Conservation (phyloP, 2,797 vertebrate genomes). For the Diplodus sargus region DNA sequence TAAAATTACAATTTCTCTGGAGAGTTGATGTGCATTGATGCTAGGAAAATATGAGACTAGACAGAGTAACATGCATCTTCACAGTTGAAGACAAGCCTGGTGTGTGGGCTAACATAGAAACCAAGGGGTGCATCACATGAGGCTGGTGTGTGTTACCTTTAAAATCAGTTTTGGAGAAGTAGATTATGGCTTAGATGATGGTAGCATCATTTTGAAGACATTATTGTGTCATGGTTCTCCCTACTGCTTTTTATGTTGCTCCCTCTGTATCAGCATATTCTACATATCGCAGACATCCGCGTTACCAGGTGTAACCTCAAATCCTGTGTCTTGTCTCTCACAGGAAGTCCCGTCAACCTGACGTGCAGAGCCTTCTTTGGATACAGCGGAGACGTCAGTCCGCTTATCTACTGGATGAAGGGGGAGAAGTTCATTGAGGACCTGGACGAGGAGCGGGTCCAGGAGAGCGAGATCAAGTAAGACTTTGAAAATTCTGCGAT, state of each 20-base stretch:
- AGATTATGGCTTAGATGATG: not conserved
- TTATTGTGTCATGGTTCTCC: not conserved
- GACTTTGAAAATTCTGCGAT: conserved; percentile 44
- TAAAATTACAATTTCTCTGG: not conserved
- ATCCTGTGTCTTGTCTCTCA: conserved; percentile 43
- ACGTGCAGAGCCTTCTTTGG: conserved; percentile 97
- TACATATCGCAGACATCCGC: too few relatives aligned
- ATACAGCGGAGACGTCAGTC: conserved; percentile 94
- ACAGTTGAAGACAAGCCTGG: too few relatives aligned
- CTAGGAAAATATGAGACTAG: not conserved
- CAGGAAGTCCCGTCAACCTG: conserved; percentile 93
- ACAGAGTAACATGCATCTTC: not conserved
- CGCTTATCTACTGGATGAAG: conserved; percentile 99
- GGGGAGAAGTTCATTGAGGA: conserved; percentile 99
- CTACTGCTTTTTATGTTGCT: not conserved
- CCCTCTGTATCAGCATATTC: not conserved
- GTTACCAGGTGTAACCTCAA: not conserved
- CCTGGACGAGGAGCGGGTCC: conserved; percentile 94
- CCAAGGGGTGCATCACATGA: not conserved
- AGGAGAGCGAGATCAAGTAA: conserved; percentile 98
- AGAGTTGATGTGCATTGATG: not conserved
- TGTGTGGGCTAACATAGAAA: not conserved
- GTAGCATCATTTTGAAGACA: too few relatives aligned
- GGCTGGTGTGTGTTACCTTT: not conserved
- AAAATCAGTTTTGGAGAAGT: not conserved